Base-by-base conservation (phyloP, 2,797 vertebrate species). In the Channallabes apus region DNA sequence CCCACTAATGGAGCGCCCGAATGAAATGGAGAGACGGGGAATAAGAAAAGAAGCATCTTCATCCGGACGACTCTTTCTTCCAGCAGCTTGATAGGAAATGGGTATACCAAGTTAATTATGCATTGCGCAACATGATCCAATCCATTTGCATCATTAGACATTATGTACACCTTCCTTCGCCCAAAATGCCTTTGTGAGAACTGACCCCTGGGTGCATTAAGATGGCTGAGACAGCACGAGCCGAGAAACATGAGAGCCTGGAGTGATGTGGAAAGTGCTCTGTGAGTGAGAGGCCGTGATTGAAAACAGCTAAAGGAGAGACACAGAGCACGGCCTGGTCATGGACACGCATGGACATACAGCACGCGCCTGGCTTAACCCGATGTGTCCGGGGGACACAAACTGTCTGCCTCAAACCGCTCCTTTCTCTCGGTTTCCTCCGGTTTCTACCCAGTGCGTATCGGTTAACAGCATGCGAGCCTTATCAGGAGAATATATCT, bases 111-210 rank as follows among this genome's bases (percentile, higher is more conserved):
- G 87, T 90, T 90, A 90, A 90, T 90, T 90, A 90, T 90, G 89
- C 89, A 90, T 90, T 76, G 86, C 72, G 89, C 84, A 88, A 90
- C 87, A 87, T 85, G 89, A 90, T 86, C 88, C 87, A 85, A 87
- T 86, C 87, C 87, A 86, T 88, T 87, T 87, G 85, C 88, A 88
- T 90, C 89, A 87, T 90, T 88, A 88, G 85, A 88, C 89, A 88
- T 87, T 88, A 88, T 90, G 87, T 85, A 85, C 85, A 75, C 79
- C 87, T 87, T 85, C 87, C 87, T 87, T 90, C 78, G 64, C 86
- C 83, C 82, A 87, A 87, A 84, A 87, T 84, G 86, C 78, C 86
- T 84, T 82, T 82, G 82, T 81, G 86, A 84, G 71, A 87, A 82
- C 78, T 81, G 84, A 90, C 87, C 89, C 86, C 80, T 85, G 85